Percentiles rank a stretch among this genome's conserved stretches.
Evolutionary conservation across 2,797 vertebrate species (phyloP).

Genomic region (Acrocephalus scirpaceus): DNA sequence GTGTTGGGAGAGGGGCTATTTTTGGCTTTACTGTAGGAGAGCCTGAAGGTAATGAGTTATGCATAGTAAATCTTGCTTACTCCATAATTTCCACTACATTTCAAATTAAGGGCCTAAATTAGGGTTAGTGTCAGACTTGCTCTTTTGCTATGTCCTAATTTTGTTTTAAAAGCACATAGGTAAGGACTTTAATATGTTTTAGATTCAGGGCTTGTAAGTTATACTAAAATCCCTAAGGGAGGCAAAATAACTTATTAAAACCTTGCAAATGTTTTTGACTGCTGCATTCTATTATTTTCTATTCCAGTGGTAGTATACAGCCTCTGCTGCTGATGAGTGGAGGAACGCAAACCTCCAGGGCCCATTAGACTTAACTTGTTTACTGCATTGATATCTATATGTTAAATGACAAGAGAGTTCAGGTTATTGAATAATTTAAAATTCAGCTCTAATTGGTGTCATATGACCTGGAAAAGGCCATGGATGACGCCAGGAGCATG

Average conservation of each 20-base stretch:
- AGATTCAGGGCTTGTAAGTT: constrained; percentile 75
- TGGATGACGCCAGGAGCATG: constrained; percentile 80
- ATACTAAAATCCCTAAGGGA: constrained; percentile 71
- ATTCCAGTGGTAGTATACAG: constrained; percentile 46
- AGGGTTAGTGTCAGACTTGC: constrained; percentile 53
- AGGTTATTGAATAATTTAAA: constrained; percentile 87
- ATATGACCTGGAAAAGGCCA: constrained; percentile 84
- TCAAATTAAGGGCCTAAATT: constrained; percentile 62
- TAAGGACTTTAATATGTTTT: constrained; percentile 79
- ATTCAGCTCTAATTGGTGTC: constrained; percentile 85
- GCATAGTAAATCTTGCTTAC: constrained; percentile 51
- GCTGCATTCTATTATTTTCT: constrained; percentile 73
- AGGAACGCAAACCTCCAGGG: constrained; percentile 75
- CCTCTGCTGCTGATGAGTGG: constrained; percentile 65
- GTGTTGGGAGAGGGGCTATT: constrained; percentile 10
- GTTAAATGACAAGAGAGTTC: constrained; percentile 86
- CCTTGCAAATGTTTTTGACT: constrained; percentile 74
- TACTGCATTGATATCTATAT: constrained; percentile 85
- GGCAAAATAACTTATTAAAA: constrained; percentile 79
- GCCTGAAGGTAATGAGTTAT: constrained; percentile 56
- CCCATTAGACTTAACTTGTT: constrained; percentile 86
- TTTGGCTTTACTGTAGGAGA: constrained; percentile 33
- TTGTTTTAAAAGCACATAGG: constrained; percentile 71
- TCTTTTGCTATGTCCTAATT: constrained; percentile 57
- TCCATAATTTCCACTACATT: constrained; percentile 38